Evolutionary conservation across 1,140 invertebrate species (phyloP), one percentile per base, ranked within the genome.

Genomic region (Orussus abietinus): DNA sequence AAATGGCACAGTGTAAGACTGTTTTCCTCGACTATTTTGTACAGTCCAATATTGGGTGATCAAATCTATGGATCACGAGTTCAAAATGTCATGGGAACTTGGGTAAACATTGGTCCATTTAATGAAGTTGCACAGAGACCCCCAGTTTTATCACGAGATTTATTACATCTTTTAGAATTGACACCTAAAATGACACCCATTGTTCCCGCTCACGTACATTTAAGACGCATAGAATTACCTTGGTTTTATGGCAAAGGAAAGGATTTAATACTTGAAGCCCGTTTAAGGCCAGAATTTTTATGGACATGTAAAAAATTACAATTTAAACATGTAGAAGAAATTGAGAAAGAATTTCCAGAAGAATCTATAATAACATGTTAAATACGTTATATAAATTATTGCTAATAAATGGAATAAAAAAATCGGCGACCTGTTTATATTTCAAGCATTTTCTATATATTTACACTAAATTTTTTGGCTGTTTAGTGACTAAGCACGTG

Each of bases 401-500:
- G 31, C 4, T 36, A 28, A 9, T 3, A 19, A 28, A 15, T 15
- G n/a, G 4, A 11, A 14, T 32, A 32, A 32, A n/a, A 32, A 32
- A 32, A 10, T 32, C 10, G 10, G 28, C 15, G 21, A 33, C 38
- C n/a, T n/a, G 17, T 43, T 25, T 10, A 37, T 5, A 31, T 36
- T 43, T 28, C 15, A 41, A 45, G 7, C 37, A 21, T 28, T 37
- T 36, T 4, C 26, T 20, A 17, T 48, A 15, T 31, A 21, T 22
- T 53, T 18, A 1, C 14, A 39, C 15, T n/a, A 10, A 3, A 17
- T 39, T 30, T 6, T 25, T 6, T 40, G 2, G 6, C 34, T 18
- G 17, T 21, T 74, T 74, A 90, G 69, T 90, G 87, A 15, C 78
- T 75, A 5, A 88, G 59, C 5, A 83, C 77, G 69, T 78, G 78